A percentile compares a stretch with the other conserved stretches of the same genome.
Evolutionary conservation across 2,888 invertebrate genomes (phyloP).

Genomic region (Bursaphelenchus okinawaensis): DNA sequence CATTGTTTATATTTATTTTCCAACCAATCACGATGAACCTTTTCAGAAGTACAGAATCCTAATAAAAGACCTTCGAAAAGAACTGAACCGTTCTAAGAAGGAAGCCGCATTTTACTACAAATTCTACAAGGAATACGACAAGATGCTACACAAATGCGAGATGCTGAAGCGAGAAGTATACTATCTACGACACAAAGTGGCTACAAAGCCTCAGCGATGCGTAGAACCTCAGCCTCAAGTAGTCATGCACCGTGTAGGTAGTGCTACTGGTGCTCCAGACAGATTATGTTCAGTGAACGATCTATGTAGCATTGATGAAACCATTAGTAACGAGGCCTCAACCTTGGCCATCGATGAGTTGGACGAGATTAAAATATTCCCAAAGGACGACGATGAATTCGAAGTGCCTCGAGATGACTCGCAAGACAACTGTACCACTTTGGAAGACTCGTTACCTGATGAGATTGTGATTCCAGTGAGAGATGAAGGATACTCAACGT

Average conservation of each 20-base stretch:
- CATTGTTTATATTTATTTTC: too few relatives aligned
- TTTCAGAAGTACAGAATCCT: not conserved
- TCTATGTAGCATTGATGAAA: not conserved
- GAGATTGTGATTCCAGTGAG: not conserved
- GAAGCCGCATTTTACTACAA: not conserved
- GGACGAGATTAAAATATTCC: conserved; percentile 17
- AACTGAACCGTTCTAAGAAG: not conserved
- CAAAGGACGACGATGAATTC: conserved; percentile 6
- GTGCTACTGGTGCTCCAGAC: not conserved
- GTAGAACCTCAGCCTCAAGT: too few relatives aligned
- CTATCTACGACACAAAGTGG: not conserved
- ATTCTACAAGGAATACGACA: conserved; percentile 1
- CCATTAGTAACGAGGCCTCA: not conserved
- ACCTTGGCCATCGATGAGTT: conserved; percentile 5
- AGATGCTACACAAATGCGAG: not conserved
- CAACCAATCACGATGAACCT: too few relatives aligned
- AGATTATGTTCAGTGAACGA: not conserved
- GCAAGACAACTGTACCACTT: not conserved
- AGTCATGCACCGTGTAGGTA: too few relatives aligned
- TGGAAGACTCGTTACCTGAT: not conserved
- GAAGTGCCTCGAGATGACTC: conserved; percentile 5
- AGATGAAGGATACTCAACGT: conserved; percentile 2
- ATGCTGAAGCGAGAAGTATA: not conserved
- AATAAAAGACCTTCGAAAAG: not conserved
- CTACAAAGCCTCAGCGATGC: not conserved